Evolutionary conservation across 2,797 vertebrate genomes (phyloP), one percentile per base, ranked within the genome.

Genomic region (Sebastes flavidus): DNA sequence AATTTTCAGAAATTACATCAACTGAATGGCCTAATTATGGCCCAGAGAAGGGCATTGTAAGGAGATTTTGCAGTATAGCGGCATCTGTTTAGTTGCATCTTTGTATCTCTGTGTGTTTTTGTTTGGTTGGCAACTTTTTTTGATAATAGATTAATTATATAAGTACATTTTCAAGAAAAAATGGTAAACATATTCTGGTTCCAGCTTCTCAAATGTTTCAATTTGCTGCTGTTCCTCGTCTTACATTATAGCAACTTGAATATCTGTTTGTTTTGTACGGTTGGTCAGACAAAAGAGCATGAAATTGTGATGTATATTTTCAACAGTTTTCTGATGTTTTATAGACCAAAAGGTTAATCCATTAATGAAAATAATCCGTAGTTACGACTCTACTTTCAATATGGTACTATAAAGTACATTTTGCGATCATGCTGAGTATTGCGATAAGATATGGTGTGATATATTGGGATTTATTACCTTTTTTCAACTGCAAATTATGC

Each of bases 1-100:
- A 62, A 62, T 86, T 79, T 78, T 30, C 59, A 60, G 27, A 83
- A 78, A 78, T 75, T 22, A n/a, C 46, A 81, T 71, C 75, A 69
- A 13, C 29, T 78, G 60, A 61, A 63, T 12, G 29, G 46, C n/a
- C n/a, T 66, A 55, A 80, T 82, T 78, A 66, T 73, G 42, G 36
- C 4, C 32, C 70, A 30, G 34, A 77, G 36, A 65, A 65, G 14
- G 16, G 8, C 49, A 42, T 49, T 79, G 65, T 74, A 3, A 67
- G 25, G 54, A 65, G 59, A 59, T 34, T 42, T 75, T 8, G 20
- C 24, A 2, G 0, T 25, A 2, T 16, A 12, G 30, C 16, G 34
- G 29, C 38, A 30, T 81, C 9, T 52, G 6, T 68, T 11, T 63
- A 20, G 70, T 16, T 13, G 42, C 13, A 12, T 54, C 22, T 63